Evolutionary conservation across 1,140 invertebrate species (phyloP).

Genomic region (Oreohelix idahoensis): DNA sequence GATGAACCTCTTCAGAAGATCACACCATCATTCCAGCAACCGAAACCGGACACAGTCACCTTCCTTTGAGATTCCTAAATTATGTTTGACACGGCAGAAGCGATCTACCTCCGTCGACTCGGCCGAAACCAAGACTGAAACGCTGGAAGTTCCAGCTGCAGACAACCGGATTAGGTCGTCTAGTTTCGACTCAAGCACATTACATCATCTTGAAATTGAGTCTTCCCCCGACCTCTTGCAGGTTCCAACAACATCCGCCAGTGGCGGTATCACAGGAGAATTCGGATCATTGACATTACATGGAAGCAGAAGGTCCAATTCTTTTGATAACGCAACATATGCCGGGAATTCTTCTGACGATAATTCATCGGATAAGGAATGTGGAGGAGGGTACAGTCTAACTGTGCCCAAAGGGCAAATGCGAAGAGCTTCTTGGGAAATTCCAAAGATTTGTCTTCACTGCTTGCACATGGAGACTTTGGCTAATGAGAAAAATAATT

Average conservation of each 20-base stretch:
- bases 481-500: conserved; percentile 55
- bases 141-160: conserved; percentile 50
- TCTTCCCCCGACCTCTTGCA: conserved; percentile 44
- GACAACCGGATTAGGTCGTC: conserved; percentile 60
- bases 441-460: conserved; percentile 67
- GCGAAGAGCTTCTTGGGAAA: conserved; percentile 60
- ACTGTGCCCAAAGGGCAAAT: conserved; percentile 53
- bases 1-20: conserved; percentile 61
- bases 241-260: conserved; percentile 38
- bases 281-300: conserved; percentile 50
- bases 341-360: conserved; percentile 53
- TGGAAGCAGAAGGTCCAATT: conserved; percentile 51
- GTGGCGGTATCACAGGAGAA: conserved; percentile 18
- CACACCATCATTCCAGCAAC: conserved; percentile 47
- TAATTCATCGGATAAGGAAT: conserved; percentile 54
- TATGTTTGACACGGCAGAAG: conserved; percentile 60
- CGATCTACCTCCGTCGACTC: conserved; percentile 54
- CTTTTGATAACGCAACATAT: conserved; percentile 48
- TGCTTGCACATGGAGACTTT: conserved; percentile 72
- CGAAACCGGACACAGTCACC: conserved; percentile 15
- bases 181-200: conserved; percentile 56
- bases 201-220: conserved; percentile 19
- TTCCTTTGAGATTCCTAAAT: conserved; percentile 64
- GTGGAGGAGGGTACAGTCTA: conserved; percentile 23
- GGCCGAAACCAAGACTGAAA: conserved; percentile 15